Conservation (phyloP, 2,113 vertebrate genomes). For the Mola mola region DNA sequence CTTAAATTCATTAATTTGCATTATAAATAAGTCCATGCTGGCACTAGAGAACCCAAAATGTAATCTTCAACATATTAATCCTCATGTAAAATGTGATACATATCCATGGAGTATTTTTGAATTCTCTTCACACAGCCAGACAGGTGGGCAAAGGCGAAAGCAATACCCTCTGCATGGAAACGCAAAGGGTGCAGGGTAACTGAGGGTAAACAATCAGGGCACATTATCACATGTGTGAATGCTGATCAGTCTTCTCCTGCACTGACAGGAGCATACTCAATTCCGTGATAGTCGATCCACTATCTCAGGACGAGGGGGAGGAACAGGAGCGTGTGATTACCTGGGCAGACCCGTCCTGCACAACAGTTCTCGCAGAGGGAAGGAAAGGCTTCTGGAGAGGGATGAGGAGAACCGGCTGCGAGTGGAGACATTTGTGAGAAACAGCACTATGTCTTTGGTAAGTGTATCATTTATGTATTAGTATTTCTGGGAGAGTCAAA, state of each 20-base stretch:
- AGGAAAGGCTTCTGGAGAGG: conserved; percentile 61
- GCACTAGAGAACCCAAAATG: too few species aligned
- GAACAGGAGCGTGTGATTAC: conserved; percentile 76
- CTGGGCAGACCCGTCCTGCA: conserved; percentile 72
- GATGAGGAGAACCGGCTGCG: conserved; percentile 63
- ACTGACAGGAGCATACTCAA: conserved; percentile 63
- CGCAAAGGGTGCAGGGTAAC: too few species aligned
- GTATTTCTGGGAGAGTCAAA: conserved; percentile 22
- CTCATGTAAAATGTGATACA: too few species aligned
- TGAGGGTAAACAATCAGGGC: not conserved
- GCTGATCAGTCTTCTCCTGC: conserved; percentile 17
- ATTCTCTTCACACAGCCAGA: too few species aligned
- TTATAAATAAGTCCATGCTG: too few species aligned
- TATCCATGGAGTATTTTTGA: too few species aligned
- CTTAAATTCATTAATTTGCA: too few species aligned
- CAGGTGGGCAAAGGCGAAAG: too few species aligned
- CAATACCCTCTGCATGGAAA: too few species aligned
- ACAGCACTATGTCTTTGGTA: conserved; percentile 69
- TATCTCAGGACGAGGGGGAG: conserved; percentile 69
- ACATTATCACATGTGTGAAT: not conserved
- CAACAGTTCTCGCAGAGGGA: conserved; percentile 67
- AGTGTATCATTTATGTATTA: conserved; percentile 16
- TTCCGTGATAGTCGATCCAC: conserved; percentile 89
- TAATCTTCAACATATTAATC: too few species aligned
- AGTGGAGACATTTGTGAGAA: conserved; percentile 73